phyloP scores from a whole-genome alignment of 1,140 invertebrate genomes.

The Ostrea edulis region DNA sequence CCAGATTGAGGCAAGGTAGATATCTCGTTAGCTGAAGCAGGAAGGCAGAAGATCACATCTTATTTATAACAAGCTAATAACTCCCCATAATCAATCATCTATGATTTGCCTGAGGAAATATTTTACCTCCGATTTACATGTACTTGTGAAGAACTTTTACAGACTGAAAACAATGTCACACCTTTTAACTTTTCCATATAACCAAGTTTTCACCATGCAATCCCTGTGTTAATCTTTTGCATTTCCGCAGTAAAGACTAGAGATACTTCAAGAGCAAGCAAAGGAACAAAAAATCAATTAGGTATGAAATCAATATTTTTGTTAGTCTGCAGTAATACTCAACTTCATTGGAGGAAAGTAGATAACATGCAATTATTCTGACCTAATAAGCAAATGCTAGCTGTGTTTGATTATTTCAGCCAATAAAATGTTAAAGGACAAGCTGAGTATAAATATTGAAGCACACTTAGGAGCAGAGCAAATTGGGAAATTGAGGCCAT shows the following conservation, averaged over 20 bases:
- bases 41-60: constrained; percentile 13
- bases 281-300: constrained; percentile 27
- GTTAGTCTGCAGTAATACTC: not conserved
- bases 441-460: no score
- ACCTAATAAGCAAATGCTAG: not conserved
- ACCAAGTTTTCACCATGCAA: no score
- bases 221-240: no score
- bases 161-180: not conserved
- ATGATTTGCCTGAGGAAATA: not conserved
- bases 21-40: not conserved
- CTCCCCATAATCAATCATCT: not conserved
- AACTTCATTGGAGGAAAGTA: not conserved
- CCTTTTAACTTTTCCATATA: not conserved
- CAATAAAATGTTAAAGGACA: no score
- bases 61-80: not conserved
- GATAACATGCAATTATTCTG: not conserved
- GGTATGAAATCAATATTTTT: constrained; percentile 1
- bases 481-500: no score
- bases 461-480: no score
- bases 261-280: not conserved
- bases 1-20: not conserved
- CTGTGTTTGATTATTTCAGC: no score
- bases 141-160: not conserved
- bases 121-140: not conserved
- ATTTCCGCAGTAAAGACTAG: not conserved